Base-by-base conservation (phyloP, 92 coral and sea anemone species). In the Zoanthus sansibaricus region DNA sequence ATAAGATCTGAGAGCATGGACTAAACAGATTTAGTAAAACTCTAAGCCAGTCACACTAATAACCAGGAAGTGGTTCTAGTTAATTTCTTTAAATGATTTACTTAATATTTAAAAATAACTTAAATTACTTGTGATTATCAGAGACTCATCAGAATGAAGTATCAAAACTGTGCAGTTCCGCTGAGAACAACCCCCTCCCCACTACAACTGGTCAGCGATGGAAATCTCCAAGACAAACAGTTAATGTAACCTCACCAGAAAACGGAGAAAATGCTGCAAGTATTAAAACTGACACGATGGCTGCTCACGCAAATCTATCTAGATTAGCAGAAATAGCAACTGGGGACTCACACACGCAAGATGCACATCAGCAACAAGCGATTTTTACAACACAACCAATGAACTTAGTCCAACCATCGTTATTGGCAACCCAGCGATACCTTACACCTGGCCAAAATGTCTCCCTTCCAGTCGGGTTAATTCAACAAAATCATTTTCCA, bases 371-470 rank as follows among this genome's bases (percentile, higher is more conserved):
- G n/a, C 16, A 58, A 58, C 66, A 18, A 58, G 66, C 3, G 5
- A 14, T 58, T 7, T 58, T 58, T 11, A 58, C 66, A 58, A 58
- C 66, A 58, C 66, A 58, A 14, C 66, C 16, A 58, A 58, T 58
- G 5, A 58, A 58, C 66, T 58, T 58, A 14, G 66, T 58, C 66
- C 77, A 76, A 9, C 83, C 88, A 13, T 8, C 45, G 25, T 86
- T 73, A 44, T 71, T 32, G 76, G 45, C 76, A 76, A 84, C 78
- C 89, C 76, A 77, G 76, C 90, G 95, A 76, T 91, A 82, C 51
- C 75, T 93, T 12, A 87, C 94, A 48, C 98, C 95, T 70, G 92
- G 93, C 11, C 98, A 94, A 72, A 88, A 80, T 73, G 59, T 91
- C 5, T 91, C 94, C 72, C 86, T 91, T 74, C 92, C 91, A 0